These are phyloP conservation scores for Myanophis thanlyinensis DNA, from an alignment of 2,113 vertebrate species.

Conservation along the genomic window DNA sequence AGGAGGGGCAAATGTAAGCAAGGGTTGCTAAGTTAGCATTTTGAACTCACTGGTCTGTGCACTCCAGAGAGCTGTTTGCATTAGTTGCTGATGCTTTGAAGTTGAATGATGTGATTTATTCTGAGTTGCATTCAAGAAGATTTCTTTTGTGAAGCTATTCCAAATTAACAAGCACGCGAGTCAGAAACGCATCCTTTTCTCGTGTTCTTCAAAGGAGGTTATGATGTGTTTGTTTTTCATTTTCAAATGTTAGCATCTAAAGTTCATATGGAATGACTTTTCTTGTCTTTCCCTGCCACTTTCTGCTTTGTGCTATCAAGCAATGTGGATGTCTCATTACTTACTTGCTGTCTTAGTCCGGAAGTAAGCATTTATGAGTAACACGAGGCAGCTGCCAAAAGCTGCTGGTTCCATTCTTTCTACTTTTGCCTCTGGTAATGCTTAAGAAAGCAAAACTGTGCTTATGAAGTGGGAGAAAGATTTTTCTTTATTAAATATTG, in stretches of 20 bases:
- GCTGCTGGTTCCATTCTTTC: neutral
- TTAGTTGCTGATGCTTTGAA: constrained; percentile 49
- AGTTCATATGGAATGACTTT: constrained; percentile 23
- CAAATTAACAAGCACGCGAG: constrained; percentile 30
- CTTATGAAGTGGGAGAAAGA: neutral
- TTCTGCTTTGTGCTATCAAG: neutral
- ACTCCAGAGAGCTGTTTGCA: constrained; percentile 56
- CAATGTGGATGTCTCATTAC: neutral
- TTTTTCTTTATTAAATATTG: neutral
- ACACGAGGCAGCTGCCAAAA: neutral
- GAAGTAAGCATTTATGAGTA: neutral
- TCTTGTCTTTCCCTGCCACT: neutral
- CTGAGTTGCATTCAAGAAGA: constrained; percentile 47
- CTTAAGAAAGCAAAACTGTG: neutral
- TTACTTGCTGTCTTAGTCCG: neutral
- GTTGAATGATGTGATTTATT: constrained; percentile 44
- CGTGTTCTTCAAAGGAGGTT: constrained; percentile 19
- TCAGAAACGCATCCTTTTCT: neutral
- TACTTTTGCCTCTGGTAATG: neutral
- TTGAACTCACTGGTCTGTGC: constrained; percentile 51
- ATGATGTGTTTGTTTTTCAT: constrained; percentile 2
- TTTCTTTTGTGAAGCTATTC: constrained; percentile 55
- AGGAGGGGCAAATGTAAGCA: constrained; percentile 56
- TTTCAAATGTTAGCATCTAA: constrained; percentile 13
- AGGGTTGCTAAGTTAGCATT: constrained; percentile 47